Evolutionary conservation across 2,797 vertebrate genomes (phyloP).

Genomic region (Anguilla megastoma): DNA sequence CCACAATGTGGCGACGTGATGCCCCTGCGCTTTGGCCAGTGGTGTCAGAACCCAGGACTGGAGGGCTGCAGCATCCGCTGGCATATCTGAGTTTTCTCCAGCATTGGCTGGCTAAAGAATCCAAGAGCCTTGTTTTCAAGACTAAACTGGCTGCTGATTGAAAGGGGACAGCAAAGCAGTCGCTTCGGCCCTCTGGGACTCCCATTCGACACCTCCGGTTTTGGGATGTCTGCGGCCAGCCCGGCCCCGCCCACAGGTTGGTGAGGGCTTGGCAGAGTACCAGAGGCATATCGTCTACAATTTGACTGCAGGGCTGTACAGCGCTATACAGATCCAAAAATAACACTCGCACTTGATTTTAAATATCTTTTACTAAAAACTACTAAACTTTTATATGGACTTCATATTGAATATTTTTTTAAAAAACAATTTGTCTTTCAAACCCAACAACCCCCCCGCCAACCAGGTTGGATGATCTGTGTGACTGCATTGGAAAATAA

Average conservation of each 20-base stretch:
- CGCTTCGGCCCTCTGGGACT: background rate
- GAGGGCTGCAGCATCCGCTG: background rate
- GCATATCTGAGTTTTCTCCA: background rate
- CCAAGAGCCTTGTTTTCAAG: background rate
- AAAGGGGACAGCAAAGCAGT: background rate
- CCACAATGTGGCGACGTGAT: background rate
- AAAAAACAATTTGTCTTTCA: background rate
- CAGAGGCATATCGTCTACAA: background rate
- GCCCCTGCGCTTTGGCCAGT: background rate
- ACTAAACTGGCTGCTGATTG: background rate
- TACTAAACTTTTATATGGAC: slow-evolving; percentile 1
- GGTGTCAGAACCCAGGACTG: background rate
- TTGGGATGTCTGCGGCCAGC: background rate
- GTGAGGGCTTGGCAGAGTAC: background rate
- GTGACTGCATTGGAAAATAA: background rate
- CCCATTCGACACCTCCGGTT: background rate
- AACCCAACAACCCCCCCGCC: background rate
- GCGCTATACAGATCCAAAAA: background rate
- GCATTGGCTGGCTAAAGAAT: background rate
- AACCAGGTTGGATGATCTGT: background rate
- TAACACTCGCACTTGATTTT: slow-evolving; percentile 5
- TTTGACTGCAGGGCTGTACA: background rate
- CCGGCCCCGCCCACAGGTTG: background rate
- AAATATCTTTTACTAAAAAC: slow-evolving; percentile 10
- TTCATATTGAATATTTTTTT: background rate